These are phyloP conservation scores for Bemisia tabaci DNA, from an alignment of 1,140 invertebrate species.

Conservation along the genomic window DNA sequence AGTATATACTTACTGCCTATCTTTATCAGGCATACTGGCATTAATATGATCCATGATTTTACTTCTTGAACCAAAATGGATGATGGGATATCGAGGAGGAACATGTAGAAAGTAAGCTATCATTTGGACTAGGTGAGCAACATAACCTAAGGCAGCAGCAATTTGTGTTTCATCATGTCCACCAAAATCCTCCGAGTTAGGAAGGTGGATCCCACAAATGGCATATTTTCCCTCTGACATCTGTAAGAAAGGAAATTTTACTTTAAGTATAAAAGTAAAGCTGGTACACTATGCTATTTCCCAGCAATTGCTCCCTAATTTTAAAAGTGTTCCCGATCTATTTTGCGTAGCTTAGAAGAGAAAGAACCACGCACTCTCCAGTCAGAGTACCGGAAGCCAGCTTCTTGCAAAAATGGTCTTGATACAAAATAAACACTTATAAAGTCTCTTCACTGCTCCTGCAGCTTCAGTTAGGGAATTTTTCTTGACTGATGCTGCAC, in stretches of 20 bases:
- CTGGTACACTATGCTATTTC: conserved; percentile 3
- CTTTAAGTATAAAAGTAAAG: too few species aligned
- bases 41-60: conserved; percentile 63
- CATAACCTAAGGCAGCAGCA: conserved; percentile 64
- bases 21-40: conserved; percentile 49
- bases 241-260: conserved; percentile 30
- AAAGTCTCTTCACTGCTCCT: too few species aligned
- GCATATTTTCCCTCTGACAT: conserved; percentile 40
- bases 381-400: too few species aligned
- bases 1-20: conserved; percentile 55
- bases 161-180: conserved; percentile 46
- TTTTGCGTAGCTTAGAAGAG: not conserved
- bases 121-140: conserved; percentile 64
- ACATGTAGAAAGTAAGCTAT: conserved; percentile 64
- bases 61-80: conserved; percentile 59
- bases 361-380: conserved; percentile 3
- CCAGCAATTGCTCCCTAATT: conserved; percentile 11
- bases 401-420: too few species aligned
- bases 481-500: too few species aligned
- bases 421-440: too few species aligned
- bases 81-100: conserved; percentile 62
- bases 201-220: conserved; percentile 57
- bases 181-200: conserved; percentile 51
- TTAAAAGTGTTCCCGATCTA: conserved; percentile 26
- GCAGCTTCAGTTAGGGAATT: too few species aligned